These are phyloP conservation scores for Galerucella calmariensis DNA, from an alignment of 2,888 invertebrate species.

Conservation along the genomic window DNA sequence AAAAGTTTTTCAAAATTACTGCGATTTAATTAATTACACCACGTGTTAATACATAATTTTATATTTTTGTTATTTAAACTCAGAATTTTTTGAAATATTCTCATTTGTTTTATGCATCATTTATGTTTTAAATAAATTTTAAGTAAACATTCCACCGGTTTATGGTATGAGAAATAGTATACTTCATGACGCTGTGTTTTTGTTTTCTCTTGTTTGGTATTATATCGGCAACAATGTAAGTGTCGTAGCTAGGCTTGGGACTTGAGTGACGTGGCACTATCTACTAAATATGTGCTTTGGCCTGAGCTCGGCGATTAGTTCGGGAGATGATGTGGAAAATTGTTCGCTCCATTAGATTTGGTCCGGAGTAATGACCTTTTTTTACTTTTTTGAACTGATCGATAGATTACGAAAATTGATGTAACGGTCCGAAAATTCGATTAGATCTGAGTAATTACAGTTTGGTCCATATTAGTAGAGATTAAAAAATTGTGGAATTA, in stretches of 20 bases:
- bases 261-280: constrained; percentile 41
- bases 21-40: not conserved
- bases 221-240: constrained; percentile 3
- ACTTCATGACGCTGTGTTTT: not conserved
- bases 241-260: constrained; percentile 13
- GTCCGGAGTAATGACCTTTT: constrained; percentile 37
- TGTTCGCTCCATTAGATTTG: constrained; percentile 32
- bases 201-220: not conserved
- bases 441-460: constrained; percentile 1
- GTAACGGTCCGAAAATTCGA: constrained; percentile 12
- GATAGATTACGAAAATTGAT: constrained; percentile 18
- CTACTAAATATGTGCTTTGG: constrained; percentile 37
- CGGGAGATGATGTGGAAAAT: constrained; percentile 38
- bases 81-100: too few relatives aligned
- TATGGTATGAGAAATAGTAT: too few relatives aligned
- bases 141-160: too few relatives aligned
- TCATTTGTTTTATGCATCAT: too few relatives aligned
- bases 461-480: not conserved
- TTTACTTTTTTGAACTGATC: constrained; percentile 23
- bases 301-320: constrained; percentile 35
- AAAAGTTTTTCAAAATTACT: not conserved
- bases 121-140: too few relatives aligned
- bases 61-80: not conserved
- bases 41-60: not conserved
- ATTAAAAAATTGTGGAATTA: not conserved